phyloP scores from a whole-genome alignment of 2,888 invertebrate genomes.

The Girardia tigrina region DNA sequence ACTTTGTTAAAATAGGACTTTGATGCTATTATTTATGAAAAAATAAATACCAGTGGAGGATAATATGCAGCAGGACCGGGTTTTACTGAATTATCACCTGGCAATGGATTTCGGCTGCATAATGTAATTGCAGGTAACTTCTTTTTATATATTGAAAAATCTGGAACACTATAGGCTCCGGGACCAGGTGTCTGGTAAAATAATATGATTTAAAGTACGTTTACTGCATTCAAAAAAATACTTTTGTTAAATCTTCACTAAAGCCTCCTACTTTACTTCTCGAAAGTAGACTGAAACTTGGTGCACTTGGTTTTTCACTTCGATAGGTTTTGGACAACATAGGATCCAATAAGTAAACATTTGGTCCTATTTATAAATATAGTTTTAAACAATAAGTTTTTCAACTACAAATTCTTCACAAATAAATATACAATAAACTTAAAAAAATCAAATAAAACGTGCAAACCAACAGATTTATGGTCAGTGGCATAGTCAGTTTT shows the following conservation, averaged over 20 bases:
- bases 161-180: constrained; percentile 39
- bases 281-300: constrained; percentile 70
- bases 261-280: constrained; percentile 57
- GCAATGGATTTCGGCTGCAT: constrained; percentile 63
- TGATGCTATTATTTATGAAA: no score
- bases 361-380: constrained; percentile 33
- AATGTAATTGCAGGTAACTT: constrained; percentile 65
- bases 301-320: constrained; percentile 51
- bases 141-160: constrained; percentile 38
- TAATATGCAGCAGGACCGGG: constrained; percentile 80
- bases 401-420: no score
- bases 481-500: no score
- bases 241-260: constrained; percentile 36
- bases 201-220: constrained; percentile 24
- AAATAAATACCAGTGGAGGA: constrained; percentile 84
- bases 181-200: constrained; percentile 38
- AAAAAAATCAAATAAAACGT: no score
- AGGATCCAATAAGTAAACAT: constrained; percentile 36
- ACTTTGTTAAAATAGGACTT: no score
- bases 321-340: constrained; percentile 37
- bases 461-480: no score
- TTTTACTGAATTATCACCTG: constrained; percentile 63
- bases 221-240: not conserved
- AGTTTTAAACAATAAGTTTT: no score
- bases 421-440: no score